Percentiles rank a stretch among this genome's conserved stretches.
These are phyloP conservation scores for Vicugna pacos DNA, from an alignment of 2,113 vertebrate species.

Conservation along the genomic window DNA sequence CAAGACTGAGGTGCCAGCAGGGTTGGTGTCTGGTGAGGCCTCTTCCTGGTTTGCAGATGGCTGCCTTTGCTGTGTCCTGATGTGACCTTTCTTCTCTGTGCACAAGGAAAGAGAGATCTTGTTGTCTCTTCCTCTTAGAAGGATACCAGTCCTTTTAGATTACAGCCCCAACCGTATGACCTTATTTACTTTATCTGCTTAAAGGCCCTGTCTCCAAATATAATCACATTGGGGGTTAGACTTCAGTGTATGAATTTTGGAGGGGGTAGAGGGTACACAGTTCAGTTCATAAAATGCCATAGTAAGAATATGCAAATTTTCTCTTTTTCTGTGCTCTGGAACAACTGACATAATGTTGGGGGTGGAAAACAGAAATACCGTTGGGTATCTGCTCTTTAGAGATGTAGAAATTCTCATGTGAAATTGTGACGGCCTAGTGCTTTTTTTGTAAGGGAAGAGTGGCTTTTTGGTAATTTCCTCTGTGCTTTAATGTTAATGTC, in stretches of 20 bases:
- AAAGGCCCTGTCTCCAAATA: not conserved
- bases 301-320: conserved; percentile 7
- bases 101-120: not conserved
- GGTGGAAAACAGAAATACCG: not conserved
- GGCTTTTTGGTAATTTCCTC: not conserved
- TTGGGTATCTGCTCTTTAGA: not conserved
- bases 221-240: not conserved
- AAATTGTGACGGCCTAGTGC: not conserved
- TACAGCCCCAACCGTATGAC: not conserved
- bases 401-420: not conserved
- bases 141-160: not conserved
- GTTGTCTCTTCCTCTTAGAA: not conserved
- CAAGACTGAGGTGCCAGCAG: not conserved
- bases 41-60: not conserved
- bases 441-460: not conserved
- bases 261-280: not conserved
- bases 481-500: not conserved
- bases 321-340: not conserved
- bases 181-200: not conserved
- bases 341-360: not conserved
- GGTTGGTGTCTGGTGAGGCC: not conserved
- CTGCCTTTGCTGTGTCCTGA: not conserved
- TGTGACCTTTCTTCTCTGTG: not conserved
- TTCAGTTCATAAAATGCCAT: not conserved
- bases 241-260: not conserved